Conservation (phyloP, 2,113 vertebrate species). For the Laticauda laticaudata region DNA sequence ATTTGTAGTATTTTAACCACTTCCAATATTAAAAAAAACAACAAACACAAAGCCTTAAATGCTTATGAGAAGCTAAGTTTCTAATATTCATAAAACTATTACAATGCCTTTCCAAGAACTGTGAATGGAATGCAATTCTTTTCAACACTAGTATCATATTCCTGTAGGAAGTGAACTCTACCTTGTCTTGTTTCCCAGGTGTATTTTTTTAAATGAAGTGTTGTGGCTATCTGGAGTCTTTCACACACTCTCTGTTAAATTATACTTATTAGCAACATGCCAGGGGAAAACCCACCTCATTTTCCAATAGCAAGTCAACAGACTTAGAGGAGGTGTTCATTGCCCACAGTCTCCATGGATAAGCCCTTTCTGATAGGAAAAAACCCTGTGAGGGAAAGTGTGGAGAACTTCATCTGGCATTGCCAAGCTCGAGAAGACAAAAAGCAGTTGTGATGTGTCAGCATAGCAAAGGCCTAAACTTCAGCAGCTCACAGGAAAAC, state of each 20-base stretch:
- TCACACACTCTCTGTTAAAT: slow-evolving; percentile 15
- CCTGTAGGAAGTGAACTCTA: slow-evolving; percentile 50
- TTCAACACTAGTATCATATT: background rate
- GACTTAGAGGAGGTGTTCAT: background rate
- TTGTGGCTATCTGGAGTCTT: slow-evolving; percentile 29
- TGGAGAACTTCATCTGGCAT: background rate
- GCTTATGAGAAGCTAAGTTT: background rate
- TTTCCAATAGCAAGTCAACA: slow-evolving; percentile 19
- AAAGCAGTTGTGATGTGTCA: background rate
- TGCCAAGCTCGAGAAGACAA: background rate
- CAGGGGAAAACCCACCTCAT: background rate
- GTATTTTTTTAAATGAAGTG: slow-evolving; percentile 44
- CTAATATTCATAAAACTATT: background rate
- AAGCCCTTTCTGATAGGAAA: background rate
- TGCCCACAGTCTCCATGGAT: background rate
- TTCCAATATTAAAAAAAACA: too few relatives aligned
- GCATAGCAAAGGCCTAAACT: background rate
- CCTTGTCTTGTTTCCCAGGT: slow-evolving; percentile 22
- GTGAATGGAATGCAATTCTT: background rate
- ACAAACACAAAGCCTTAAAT: background rate
- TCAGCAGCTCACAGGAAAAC: background rate
- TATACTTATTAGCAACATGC: background rate
- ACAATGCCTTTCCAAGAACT: background rate
- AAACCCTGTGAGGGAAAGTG: background rate
- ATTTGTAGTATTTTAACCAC: background rate